phyloP scores from a whole-genome alignment of 2,113 vertebrate species.

The Hyaena hyaena region DNA sequence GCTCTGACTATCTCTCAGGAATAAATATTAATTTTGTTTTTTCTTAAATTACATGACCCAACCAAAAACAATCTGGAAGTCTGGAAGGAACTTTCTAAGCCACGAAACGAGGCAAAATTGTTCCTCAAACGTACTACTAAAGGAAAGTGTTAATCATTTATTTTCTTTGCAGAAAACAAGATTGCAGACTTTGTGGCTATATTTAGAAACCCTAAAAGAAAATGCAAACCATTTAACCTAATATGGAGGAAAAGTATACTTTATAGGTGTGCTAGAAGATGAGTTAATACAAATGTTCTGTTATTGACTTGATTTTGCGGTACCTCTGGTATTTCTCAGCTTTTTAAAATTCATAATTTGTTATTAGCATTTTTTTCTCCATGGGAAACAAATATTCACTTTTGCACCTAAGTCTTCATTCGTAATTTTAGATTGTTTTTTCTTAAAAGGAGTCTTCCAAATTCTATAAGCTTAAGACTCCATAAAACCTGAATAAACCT shows the following conservation, averaged over 20 bases:
- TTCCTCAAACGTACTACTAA: neutral
- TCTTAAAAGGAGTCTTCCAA: neutral
- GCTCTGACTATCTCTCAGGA: too few species aligned
- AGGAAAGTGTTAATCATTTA: neutral
- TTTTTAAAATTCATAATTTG: neutral
- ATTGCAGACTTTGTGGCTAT: neutral
- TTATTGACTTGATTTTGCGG: neutral
- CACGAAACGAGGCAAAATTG: neutral
- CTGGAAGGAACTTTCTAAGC: neutral
- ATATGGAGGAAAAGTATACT: neutral
- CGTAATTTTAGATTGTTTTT: neutral
- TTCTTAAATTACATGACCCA: neutral
- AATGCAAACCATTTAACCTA: neutral
- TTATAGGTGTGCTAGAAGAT: neutral
- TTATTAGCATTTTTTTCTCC: neutral
- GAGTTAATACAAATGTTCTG: neutral
- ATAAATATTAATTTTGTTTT: too few species aligned
- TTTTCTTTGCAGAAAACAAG: neutral
- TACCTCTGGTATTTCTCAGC: neutral
- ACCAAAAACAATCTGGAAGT: neutral
- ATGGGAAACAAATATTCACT: neutral
- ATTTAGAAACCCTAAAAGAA: neutral
- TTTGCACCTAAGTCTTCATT: neutral
- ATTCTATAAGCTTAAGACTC: neutral
- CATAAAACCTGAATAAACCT: neutral